Conservation (phyloP, 1,140 invertebrate genomes). For the fruit fly (Drosophila melanogaster) region Release_6_plus_ISO1_MT NC_004354.4:12926501-12927000, state of each 20-base stretch:
- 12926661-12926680: background rate
- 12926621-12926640: too few relatives aligned
- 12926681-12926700: conserved; percentile 6
- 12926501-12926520: too few relatives aligned
- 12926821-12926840: conserved; percentile 7
- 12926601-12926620: too few relatives aligned
- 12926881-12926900: background rate
- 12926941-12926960: background rate
- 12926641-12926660: background rate
- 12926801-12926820: conserved; percentile 40
- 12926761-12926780: conserved; percentile 31
- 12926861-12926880: background rate
- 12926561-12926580: too few relatives aligned
- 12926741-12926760: conserved; percentile 43
- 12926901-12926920: background rate
- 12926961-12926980: too few relatives aligned
- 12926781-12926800: conserved; percentile 46
- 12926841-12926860: conserved; percentile 1
- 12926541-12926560: too few relatives aligned
- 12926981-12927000: too few relatives aligned
- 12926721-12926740: conserved; percentile 46
- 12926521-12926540: too few relatives aligned
- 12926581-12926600: too few relatives aligned
- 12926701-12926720: conserved; percentile 23
- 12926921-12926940: background rate